Evolutionary conservation across 2,797 vertebrate species (phyloP).

Genomic region (Adelosebastes latens): DNA sequence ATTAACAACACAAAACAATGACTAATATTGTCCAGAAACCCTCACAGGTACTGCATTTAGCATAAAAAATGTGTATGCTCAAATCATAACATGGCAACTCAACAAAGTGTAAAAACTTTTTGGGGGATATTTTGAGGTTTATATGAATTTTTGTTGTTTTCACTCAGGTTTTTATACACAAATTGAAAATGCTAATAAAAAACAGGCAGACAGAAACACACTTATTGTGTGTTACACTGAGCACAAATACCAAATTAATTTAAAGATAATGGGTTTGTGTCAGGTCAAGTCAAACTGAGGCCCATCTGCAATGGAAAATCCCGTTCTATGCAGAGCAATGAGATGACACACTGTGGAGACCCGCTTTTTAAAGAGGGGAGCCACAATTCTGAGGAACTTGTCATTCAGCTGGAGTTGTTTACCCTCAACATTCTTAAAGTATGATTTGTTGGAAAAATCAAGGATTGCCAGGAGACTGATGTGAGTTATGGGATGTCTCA

Average conservation of each 20-base stretch:
- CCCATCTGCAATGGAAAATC: slow-evolving; percentile 4
- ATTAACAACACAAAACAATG: too few species aligned
- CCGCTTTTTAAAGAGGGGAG: slow-evolving; percentile 19
- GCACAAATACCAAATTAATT: not conserved
- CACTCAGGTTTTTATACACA: not conserved
- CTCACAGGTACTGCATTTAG: too few species aligned
- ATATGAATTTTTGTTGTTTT: not conserved
- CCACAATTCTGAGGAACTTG: slow-evolving; percentile 50
- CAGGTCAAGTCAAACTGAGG: not conserved
- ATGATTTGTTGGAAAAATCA: slow-evolving; percentile 79
- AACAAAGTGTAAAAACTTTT: too few species aligned
- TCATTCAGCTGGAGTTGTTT: slow-evolving; percentile 81
- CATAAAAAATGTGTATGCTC: too few species aligned
- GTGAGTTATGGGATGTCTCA: slow-evolving; percentile 78
- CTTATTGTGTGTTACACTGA: not conserved
- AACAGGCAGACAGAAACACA: not conserved
- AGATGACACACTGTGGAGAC: slow-evolving; percentile 17
- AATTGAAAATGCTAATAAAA: not conserved
- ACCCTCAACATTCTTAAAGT: slow-evolving; percentile 69
- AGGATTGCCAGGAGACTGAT: slow-evolving; percentile 75
- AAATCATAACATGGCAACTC: too few species aligned
- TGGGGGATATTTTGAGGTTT: too few species aligned
- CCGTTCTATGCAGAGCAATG: slow-evolving; percentile 11
- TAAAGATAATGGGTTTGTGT: not conserved
- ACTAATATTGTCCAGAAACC: too few species aligned